Percentiles rank a stretch among this genome's conserved stretches.
Evolutionary conservation across 2,113 vertebrate genomes (phyloP).

Genomic region (Aythya baeri): DNA sequence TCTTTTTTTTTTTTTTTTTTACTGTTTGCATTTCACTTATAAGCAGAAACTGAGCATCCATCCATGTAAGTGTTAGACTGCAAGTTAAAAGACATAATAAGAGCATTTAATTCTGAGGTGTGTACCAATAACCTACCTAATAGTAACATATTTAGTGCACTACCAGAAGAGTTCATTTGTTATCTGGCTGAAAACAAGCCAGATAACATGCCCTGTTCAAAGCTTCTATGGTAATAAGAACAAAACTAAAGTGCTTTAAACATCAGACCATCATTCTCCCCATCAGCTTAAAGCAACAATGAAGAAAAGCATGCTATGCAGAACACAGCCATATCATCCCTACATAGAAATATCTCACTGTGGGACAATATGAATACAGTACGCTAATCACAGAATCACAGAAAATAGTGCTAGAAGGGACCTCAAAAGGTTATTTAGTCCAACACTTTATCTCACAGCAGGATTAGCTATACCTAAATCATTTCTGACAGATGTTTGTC

Average conservation of each 20-base stretch:
- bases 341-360: not conserved
- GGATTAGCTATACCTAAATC: conserved; percentile 64
- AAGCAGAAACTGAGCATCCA: not conserved
- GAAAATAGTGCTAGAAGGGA: conserved; percentile 50
- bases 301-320: not conserved
- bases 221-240: not conserved
- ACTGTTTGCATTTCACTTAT: not conserved
- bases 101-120: not conserved
- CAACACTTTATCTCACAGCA: conserved; percentile 62
- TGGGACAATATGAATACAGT: not conserved
- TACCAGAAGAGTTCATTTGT: not conserved
- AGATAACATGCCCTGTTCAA: not conserved
- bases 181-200: not conserved
- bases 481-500: conserved; percentile 73
- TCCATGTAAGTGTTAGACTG: not conserved
- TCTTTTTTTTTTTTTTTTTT: not conserved
- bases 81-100: not conserved
- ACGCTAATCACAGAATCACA: conserved; percentile 24
- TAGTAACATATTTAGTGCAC: not conserved
- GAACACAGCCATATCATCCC: not conserved
- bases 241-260: not conserved
- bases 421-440: conserved; percentile 63
- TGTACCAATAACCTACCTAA: not conserved
- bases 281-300: not conserved
- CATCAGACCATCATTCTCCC: not conserved